A percentile compares a stretch with the other conserved stretches of the same genome.
phyloP scores from a whole-genome alignment of 2,113 vertebrate genomes.

The Datnioides undecimradiatus region DNA sequence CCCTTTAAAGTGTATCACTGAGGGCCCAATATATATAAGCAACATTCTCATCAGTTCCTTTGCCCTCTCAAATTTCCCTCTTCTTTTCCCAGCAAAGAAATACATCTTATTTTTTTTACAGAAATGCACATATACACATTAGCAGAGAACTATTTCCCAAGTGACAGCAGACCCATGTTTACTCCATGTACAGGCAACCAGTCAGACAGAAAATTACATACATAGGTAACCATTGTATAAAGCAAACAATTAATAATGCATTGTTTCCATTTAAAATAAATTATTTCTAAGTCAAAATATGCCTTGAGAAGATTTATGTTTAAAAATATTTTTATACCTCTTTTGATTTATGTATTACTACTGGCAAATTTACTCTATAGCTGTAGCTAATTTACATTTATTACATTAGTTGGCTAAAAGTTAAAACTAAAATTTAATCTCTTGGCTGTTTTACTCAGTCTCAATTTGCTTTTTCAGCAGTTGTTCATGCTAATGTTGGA shows the following conservation, averaged over 20 bases:
- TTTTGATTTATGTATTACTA: background rate
- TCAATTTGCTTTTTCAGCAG: no score
- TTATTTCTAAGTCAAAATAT: background rate
- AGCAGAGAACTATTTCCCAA: background rate
- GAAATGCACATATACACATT: background rate
- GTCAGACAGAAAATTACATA: background rate
- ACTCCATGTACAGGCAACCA: background rate
- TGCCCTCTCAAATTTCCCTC: background rate
- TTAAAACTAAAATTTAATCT: no score
- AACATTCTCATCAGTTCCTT: background rate
- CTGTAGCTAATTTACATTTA: background rate
- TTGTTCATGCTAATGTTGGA: background rate
- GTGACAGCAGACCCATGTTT: background rate
- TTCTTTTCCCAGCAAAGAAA: background rate
- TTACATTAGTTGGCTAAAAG: background rate
- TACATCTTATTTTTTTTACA: slow-evolving; percentile 15
- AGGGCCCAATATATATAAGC: background rate
- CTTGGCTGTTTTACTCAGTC: no score
- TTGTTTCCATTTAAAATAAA: background rate
- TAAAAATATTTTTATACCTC: background rate
- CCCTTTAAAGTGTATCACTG: background rate
- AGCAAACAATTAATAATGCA: no score
- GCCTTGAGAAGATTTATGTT: no score
- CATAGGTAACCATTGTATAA: background rate
- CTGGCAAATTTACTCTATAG: background rate